Evolutionary conservation across 2,113 vertebrate genomes (phyloP), one percentile per base, ranked within the genome.

Genomic region (Neolamprologus hecqui): DNA sequence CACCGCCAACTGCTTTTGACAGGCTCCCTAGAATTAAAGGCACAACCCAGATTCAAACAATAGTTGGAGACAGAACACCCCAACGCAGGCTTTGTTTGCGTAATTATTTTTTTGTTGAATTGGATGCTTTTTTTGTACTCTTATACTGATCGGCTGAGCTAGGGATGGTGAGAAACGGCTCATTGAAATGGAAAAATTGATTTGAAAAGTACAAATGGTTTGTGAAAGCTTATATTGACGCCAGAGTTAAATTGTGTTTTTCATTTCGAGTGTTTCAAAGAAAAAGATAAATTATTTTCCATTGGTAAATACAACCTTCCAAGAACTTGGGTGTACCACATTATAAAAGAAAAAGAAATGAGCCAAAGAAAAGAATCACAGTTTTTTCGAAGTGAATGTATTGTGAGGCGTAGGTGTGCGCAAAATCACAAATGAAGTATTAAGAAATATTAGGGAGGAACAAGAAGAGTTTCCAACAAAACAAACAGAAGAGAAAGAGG

Each of bases 1-100:
- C 90, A 19, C 79, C 51, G 86, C 84, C 57, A 86, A 85, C 79
- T 85, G 60, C 54, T 81, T 91, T 37, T 81, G 92, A 94, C 90
- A 89, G 84, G 37, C 86, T 47, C 26, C 68, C 70, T 35, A 15
- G 84, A 90, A 85, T 81, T 85, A 60, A 28, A 82, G 51, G 80
- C 82, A 60, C 55, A 88, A 21, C 49, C 15, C 55, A 73, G 68
- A 83, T 80, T 84, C 53, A 73, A 84, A 88, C 60, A 85, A 90
- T 19, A 84, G 81, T 15, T 19, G 31, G 8, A 85, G 33, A 85
- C 53, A 73, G 49, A 85, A 40, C 80, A 88, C 79, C 75, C 42
- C 77, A 85, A 47, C 6, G 6, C 84, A 21, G 79, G 53, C 54
- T 88, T 84, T 86, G 92, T 92, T 88, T 90, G 81, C 82, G 55